Base-by-base conservation (phyloP, 1,140 invertebrate species). In the Telenomus remus region DNA sequence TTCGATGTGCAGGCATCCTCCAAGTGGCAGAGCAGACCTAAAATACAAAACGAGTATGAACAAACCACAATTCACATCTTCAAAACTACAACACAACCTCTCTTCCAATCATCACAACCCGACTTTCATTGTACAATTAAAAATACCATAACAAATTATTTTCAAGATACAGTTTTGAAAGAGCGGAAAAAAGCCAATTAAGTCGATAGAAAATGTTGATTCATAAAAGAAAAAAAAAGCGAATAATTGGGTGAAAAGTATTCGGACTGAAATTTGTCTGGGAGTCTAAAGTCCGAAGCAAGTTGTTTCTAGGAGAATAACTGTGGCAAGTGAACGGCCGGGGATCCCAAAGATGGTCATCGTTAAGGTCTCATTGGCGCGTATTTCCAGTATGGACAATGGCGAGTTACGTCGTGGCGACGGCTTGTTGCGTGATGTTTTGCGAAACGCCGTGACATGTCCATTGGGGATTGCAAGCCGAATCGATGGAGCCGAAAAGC, bases 1-100 rank as follows among this genome's bases (percentile, higher is more conserved):
- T 96, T 97, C n/a, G 95, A 96, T 0, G 95, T 95, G 85, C 97
- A 99, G 0, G 97, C 96, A 84, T 99, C 97, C 64, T 98, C 96
- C 85, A 99, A 88, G 84, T 99, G 97, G 80, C 97, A 99, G 0
- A 98, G 90, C 9, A 98, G 87, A 81, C 95, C 95, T 94, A 8
- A 47, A 72, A 63, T 14, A 1, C 8, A 33, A 3, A 33, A 5
- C 11, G 6, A 49, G 12, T n/a, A 11, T 27, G 37, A 13, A 12
- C 9, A n/a, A n/a, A 39, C n/a, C 37, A 39, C 9, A 9, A 39
- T 39, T 39, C n/a, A 39, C 34, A 35, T 5, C 37, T 39, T 11
- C 19, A 27, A 27, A 27, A 27, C n/a, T 27, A 27, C 19, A 27
- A 27, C 1, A 27, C 19, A 27, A 27, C 1, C 19, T 3, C 19